Evolutionary conservation across 1,140 invertebrate species (phyloP).

Genomic region (Bombus ignitus): DNA sequence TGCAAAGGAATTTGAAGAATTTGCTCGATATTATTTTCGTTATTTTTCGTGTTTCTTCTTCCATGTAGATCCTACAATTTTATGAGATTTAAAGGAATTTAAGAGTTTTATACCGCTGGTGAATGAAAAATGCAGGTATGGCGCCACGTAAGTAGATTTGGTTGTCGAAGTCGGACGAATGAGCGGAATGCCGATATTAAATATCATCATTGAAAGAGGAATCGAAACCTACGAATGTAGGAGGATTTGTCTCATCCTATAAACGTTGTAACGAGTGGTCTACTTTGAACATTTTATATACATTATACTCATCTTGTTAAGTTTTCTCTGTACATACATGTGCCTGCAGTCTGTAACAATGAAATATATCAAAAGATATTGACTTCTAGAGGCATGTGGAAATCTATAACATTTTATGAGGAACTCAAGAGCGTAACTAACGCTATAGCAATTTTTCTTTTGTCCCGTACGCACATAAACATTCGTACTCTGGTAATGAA

Average conservation of each 20-base stretch:
- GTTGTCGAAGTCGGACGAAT: neutral
- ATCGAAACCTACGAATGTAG: neutral
- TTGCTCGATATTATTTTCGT: neutral
- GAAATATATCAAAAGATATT: too few species aligned
- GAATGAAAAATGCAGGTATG: neutral
- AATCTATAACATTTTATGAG: neutral
- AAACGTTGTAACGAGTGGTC: neutral
- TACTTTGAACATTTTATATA: too few species aligned
- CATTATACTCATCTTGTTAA: neutral
- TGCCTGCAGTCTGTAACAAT: too few species aligned
- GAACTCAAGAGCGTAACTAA: neutral
- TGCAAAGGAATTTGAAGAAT: neutral
- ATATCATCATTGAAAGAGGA: neutral
- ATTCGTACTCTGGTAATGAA: neutral
- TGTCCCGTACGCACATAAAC: neutral
- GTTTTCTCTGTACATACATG: neutral
- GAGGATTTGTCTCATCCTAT: neutral
- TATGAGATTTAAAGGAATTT: too few species aligned
- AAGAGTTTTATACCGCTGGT: too few species aligned
- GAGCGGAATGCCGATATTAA: neutral
- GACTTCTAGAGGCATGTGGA: too few species aligned
- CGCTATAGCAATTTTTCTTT: neutral
- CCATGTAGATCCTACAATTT: too few species aligned
- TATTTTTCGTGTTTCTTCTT: neutral
- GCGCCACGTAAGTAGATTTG: neutral